Conservation (phyloP, 2,113 vertebrate genomes). For the Oophaga pumilio region DNA sequence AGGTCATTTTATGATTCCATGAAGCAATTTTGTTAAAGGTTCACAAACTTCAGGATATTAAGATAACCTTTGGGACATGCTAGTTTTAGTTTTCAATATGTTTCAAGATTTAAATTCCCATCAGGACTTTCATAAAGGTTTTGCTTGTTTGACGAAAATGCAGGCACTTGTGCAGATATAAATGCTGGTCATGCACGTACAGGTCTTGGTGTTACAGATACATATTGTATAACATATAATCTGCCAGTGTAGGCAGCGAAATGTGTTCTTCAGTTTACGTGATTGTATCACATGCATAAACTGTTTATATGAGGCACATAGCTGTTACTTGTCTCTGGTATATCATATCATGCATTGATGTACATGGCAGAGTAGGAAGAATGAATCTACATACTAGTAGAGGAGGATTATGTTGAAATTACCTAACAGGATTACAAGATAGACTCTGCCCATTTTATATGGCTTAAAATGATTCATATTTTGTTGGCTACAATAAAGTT, state of each 20-base stretch:
- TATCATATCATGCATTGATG: too few species aligned
- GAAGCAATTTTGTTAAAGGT: conserved; percentile 34
- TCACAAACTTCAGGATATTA: conserved; percentile 33
- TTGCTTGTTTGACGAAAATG: neutral
- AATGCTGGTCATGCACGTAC: neutral
- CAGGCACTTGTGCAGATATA: neutral
- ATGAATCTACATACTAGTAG: too few species aligned
- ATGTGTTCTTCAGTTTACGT: neutral
- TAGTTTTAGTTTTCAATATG: conserved; percentile 28
- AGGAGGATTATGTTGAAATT: too few species aligned
- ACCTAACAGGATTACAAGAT: too few species aligned
- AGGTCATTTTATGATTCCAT: conserved; percentile 36
- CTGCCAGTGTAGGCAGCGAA: neutral
- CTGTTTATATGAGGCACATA: neutral
- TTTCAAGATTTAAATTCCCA: conserved; percentile 2
- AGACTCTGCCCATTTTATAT: too few species aligned
- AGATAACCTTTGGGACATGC: conserved; percentile 38
- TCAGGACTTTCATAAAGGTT: conserved; percentile 24
- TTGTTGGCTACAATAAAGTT: too few species aligned
- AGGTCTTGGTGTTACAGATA: neutral
- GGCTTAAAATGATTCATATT: too few species aligned
- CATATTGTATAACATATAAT: neutral
- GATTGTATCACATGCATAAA: neutral
- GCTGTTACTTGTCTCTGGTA: neutral
- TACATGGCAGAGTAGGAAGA: too few species aligned